Percentiles rank a stretch among this genome's conserved stretches.
phyloP scores from a whole-genome alignment of 2,797 vertebrate genomes.

The Trichosurus vulpecula region DNA sequence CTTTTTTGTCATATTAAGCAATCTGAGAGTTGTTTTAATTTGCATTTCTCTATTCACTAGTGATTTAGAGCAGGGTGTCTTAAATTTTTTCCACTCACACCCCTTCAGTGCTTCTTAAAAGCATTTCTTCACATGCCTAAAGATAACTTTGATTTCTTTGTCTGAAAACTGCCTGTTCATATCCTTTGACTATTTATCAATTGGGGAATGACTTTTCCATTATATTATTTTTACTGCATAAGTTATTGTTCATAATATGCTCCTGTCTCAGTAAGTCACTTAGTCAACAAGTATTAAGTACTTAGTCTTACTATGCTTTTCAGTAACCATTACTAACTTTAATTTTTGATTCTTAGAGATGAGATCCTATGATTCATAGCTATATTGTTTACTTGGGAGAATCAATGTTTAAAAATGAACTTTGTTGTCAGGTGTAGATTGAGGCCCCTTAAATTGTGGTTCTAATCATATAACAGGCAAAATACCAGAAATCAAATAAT shows the following conservation, averaged over 20 bases:
- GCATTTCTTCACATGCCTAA: background rate
- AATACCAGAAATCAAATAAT: background rate
- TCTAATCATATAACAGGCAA: background rate
- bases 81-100: no score
- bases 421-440: background rate
- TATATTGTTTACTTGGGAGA: background rate
- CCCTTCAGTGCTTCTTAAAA: no score
- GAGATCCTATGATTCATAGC: background rate
- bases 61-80: no score
- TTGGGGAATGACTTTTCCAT: background rate
- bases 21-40: background rate
- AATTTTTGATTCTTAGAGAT: background rate
- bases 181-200: background rate
- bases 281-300: background rate
- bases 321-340: background rate
- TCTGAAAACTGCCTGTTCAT: background rate
- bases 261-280: background rate
- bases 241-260: background rate
- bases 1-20: background rate
- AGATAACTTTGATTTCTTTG: background rate
- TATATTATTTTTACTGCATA: background rate
- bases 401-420: background rate
- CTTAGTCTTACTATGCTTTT: background rate
- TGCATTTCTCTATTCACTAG: background rate
- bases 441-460: background rate